These are phyloP conservation scores for Mesitornis unicolor DNA, from an alignment of 2,113 vertebrate genomes.

Conservation along the genomic window DNA sequence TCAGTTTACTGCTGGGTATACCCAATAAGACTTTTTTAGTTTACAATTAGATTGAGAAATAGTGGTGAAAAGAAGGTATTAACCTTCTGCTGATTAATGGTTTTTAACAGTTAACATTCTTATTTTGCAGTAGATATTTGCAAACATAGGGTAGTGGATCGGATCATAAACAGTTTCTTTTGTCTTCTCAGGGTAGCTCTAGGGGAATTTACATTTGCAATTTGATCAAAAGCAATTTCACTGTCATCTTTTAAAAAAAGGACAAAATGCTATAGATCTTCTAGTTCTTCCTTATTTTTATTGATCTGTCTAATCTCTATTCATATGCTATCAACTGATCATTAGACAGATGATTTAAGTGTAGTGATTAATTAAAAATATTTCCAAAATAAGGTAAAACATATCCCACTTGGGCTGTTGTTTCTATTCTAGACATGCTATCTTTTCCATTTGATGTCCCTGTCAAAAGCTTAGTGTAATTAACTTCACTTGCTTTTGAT, in stretches of 20 bases:
- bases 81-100: slow-evolving; percentile 51
- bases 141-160: neutral
- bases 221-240: neutral
- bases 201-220: neutral
- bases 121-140: slow-evolving; percentile 34
- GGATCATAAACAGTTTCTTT: neutral
- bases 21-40: slow-evolving; percentile 67
- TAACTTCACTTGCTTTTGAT: neutral
- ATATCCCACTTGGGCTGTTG: neutral
- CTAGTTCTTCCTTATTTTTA: neutral
- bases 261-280: neutral
- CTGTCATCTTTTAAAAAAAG: neutral
- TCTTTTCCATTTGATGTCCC: neutral
- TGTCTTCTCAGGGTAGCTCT: neutral
- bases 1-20: slow-evolving; percentile 61
- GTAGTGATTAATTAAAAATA: neutral
- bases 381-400: neutral
- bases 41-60: slow-evolving; percentile 65
- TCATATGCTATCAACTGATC: neutral
- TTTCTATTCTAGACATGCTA: neutral
- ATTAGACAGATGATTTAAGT: neutral
- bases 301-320: neutral
- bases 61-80: slow-evolving; percentile 51
- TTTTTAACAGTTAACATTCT: slow-evolving; percentile 31
- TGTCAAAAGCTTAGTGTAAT: neutral